Percentiles rank a stretch among this genome's conserved stretches.
phyloP scores from a whole-genome alignment of 1,140 invertebrate genomes.

The Temnothorax nylanderi region DNA sequence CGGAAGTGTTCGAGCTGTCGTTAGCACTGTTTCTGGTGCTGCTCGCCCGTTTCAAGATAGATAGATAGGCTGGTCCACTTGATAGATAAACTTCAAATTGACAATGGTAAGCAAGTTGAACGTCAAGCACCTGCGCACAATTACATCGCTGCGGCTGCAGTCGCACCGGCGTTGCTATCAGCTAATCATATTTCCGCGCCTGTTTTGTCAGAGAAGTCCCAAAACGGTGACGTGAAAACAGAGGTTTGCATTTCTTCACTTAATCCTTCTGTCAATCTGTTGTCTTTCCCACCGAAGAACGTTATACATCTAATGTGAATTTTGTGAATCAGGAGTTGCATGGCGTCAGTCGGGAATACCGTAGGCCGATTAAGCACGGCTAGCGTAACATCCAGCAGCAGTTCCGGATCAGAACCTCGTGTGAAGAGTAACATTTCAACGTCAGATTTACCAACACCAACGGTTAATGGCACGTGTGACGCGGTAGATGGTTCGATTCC shows the following conservation, averaged over 20 bases:
- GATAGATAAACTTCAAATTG: constrained; percentile 81
- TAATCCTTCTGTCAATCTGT: constrained; percentile 6
- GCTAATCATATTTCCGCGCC: constrained; percentile 79
- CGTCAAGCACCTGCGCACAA: constrained; percentile 65
- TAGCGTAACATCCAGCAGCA: constrained; percentile 86
- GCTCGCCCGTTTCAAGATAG: constrained; percentile 98
- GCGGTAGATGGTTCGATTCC: too few species aligned
- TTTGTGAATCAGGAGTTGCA: constrained; percentile 67
- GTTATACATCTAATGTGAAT: constrained; percentile 31
- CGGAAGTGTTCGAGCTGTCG: constrained; percentile 99
- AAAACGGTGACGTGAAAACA: constrained; percentile 79
- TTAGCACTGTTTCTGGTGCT: constrained; percentile 98
- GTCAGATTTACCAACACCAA: constrained; percentile 63
- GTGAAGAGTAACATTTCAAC: constrained; percentile 73
- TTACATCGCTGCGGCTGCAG: constrained; percentile 65
- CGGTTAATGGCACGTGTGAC: constrained; percentile 75
- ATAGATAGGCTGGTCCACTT: constrained; percentile 86
- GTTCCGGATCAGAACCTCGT: constrained; percentile 81
- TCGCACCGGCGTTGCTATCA: constrained; percentile 75
- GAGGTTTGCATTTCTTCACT: constrained; percentile 57
- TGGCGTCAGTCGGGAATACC: constrained; percentile 57
- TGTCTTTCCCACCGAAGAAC: background rate
- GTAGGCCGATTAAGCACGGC: constrained; percentile 83
- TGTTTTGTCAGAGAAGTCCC: constrained; percentile 73
- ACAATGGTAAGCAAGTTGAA: constrained; percentile 76